Evolutionary conservation across 2,797 vertebrate genomes (phyloP), one percentile per base, ranked within the genome.

Genomic region (Anas acuta): DNA sequence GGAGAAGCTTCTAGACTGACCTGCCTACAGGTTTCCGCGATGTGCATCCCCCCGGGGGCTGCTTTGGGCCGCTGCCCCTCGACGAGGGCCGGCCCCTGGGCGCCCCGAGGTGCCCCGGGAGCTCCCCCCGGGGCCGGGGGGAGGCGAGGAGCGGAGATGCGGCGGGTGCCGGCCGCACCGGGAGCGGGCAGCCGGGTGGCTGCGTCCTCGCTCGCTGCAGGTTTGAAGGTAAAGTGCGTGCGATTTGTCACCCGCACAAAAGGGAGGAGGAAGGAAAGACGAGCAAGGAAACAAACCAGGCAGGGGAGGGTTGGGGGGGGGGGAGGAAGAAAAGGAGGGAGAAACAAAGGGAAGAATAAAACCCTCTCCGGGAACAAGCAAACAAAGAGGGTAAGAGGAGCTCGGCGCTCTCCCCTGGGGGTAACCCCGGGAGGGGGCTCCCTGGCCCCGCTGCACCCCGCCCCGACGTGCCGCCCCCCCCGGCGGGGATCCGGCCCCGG

Each of bases 371-470:
- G 93, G 93, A 96, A 97, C 87, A 90, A 93, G 94, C 92, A 93
- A 95, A 97, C 93, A 89, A 89, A 96, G 96, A 90, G 72, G 94
- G 84, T 75, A 89, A 95, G 96, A 79, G 71, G 74, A 91, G 80
- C 92, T 39, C 79, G 71, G 73, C 45, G 33, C 90, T 74, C 30
- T 85, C 95, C 82, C 88, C 85, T 11, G 78, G 90, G 93, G 87
- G 76, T 33, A 67, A 75, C 51, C 65, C 81, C 47, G 47, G 22
- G 47, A 49, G 22, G 47, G 23, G 47, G 76, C 58, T 79, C 64
- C 62, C 60, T 41, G 41, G 39, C 67, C 10, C 69, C 74, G 61
- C 37, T 19, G 85, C 87, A 79, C 88, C 88, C 80, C 76, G 62
- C 82, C 82, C 87, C 81, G 89, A 76, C 65, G 65, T 49, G 15